Conservation (phyloP, 2,888 invertebrate genomes). For the Diabrotica balteata region DNA sequence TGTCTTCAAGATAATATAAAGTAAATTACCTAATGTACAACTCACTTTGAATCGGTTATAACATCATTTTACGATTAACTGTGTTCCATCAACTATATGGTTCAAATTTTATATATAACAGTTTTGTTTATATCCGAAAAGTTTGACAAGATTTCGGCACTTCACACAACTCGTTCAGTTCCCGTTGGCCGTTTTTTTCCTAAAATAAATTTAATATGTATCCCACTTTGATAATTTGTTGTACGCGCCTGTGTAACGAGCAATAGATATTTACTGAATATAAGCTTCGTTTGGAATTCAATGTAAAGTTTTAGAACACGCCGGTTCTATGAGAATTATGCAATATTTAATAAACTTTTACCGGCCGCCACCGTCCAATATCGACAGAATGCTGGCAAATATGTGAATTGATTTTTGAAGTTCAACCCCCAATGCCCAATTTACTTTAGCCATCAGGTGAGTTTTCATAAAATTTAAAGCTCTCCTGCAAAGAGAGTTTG, state of each 20-base stretch:
- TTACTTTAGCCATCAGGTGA: slow-evolving; percentile 7
- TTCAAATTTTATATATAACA: too few species aligned
- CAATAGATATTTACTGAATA: slow-evolving; percentile 37
- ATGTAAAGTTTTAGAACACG: slow-evolving; percentile 44
- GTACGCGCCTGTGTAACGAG: slow-evolving; percentile 7
- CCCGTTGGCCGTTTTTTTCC: too few species aligned
- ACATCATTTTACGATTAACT: too few species aligned
- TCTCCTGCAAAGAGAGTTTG: not conserved
- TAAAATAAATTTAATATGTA: too few species aligned
- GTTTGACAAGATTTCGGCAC: too few species aligned
- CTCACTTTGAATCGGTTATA: too few species aligned
- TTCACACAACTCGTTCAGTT: too few species aligned
- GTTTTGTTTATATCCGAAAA: too few species aligned
- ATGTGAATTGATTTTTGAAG: slow-evolving; percentile 39
- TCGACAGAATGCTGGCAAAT: slow-evolving; percentile 41
- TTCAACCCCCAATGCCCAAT: slow-evolving; percentile 17
- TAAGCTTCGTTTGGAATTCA: slow-evolving; percentile 45
- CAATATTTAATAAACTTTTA: slow-evolving; percentile 49
- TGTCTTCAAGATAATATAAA: too few species aligned
- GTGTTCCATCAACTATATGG: too few species aligned
- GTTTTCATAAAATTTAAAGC: slow-evolving; percentile 2
- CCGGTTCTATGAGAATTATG: slow-evolving; percentile 46
- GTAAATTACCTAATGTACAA: too few species aligned
- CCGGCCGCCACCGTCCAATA: slow-evolving; percentile 38
- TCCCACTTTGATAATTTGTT: too few species aligned